These are phyloP conservation scores for Aporrectodea caliginosa DNA, from an alignment of 1,140 invertebrate genomes.

Conservation along the genomic window DNA sequence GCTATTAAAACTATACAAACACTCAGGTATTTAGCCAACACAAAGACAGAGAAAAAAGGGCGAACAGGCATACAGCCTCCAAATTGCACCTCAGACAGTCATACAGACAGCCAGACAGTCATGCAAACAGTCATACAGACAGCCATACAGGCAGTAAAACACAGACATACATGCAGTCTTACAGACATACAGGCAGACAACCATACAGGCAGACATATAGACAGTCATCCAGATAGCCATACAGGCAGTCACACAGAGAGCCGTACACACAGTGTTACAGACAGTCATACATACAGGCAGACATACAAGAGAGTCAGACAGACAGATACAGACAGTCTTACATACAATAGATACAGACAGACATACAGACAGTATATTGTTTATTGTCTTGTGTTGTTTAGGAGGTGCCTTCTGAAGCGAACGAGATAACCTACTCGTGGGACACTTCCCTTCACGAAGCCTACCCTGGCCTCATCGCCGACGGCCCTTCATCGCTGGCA, in stretches of 20 bases:
- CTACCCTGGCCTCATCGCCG: background rate
- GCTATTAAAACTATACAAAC: too few relatives aligned
- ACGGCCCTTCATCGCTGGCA: background rate
- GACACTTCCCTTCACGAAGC: background rate
- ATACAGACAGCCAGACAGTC: too few relatives aligned
- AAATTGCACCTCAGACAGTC: too few relatives aligned
- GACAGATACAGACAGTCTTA: background rate
- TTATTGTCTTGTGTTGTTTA: too few relatives aligned
- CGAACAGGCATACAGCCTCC: too few relatives aligned
- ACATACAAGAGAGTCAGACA: background rate
- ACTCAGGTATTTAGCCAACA: too few relatives aligned
- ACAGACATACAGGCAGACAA: background rate
- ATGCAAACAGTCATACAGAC: too few relatives aligned
- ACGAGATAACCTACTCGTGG: background rate
- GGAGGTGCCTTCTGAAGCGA: background rate
- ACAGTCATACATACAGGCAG: background rate
- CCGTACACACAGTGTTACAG: background rate
- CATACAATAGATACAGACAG: background rate
- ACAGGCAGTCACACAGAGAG: background rate
- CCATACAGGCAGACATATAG: background rate
- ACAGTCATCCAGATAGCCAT: background rate
- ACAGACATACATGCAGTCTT: too few relatives aligned
- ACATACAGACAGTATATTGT: background rate
- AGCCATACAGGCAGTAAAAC: too few relatives aligned
- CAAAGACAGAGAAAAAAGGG: too few relatives aligned